Base-by-base conservation (phyloP, 1,140 invertebrate species). In the Drosophila suzukii region DNA sequence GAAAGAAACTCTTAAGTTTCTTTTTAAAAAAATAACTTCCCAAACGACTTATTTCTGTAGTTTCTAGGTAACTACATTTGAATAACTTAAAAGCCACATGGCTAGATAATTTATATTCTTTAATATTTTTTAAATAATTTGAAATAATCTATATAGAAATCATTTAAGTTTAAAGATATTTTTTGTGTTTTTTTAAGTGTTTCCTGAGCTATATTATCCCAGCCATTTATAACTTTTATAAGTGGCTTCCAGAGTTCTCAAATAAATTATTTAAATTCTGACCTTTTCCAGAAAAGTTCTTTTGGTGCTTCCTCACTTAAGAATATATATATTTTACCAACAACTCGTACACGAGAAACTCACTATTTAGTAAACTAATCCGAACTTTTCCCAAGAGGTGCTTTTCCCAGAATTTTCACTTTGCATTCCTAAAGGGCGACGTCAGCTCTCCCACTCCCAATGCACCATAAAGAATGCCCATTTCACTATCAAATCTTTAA, bases 401-500 rank as follows among this genome's bases (percentile, higher is more conserved):
- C 34, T 12, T 47, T 71, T 57, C 67, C 20, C 27, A 39, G 67
- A 71, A 71, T 39, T 34, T 71, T 70, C 20, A 27, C 24, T 55
- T 46, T 12, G n/a, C 8, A 55, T 67, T 68, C 39, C 43, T 24
- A 12, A 56, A 67, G 20, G 39, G 49, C 24, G 6, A 30, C n/a
- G 13, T 6, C 46, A 49, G 17, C 17, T 17, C 36, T 20, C 38
- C 27, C 11, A 41, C 17, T 30, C 17, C 4, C 24, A 27, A 30
- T 39, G 20, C 41, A 34, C 50, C 50, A 57, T 24, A 51, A 34
- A 66, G 55, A 66, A 36, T 30, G 36, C 51, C 38, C 65, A 71
- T 71, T 71, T 71, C 67, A 71, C 67, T 71, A 70, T 70, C 50
- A 70, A 70, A 71, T 57, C 53, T 71, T 17, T 39, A 24, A 49